Evolutionary conservation across 2,113 vertebrate genomes (phyloP).

Genomic region (Geococcyx californianus): DNA sequence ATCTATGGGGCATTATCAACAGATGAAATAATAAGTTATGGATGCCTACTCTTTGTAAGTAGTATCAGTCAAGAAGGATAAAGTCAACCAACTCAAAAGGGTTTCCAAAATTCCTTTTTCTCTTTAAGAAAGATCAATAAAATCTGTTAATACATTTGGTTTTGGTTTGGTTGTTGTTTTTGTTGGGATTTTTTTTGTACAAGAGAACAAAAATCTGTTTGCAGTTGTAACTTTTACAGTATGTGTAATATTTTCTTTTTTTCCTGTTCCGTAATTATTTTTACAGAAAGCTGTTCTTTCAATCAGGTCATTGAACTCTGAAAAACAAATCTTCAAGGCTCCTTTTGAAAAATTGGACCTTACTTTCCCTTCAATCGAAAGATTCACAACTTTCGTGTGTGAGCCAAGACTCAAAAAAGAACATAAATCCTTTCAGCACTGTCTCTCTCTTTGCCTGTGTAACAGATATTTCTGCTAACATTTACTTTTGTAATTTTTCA

Average conservation of each 20-base stretch:
- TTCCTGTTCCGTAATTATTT: conserved; percentile 49
- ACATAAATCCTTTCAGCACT: conserved; percentile 40
- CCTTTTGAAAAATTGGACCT: conserved; percentile 53
- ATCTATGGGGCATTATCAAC: background rate
- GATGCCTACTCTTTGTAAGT: background rate
- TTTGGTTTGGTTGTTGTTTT: background rate
- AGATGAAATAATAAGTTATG: background rate
- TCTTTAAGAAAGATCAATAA: background rate
- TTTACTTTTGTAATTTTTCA: conserved; percentile 69
- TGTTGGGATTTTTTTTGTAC: background rate
- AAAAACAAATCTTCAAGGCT: conserved; percentile 54
- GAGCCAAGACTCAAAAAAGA: conserved; percentile 51
- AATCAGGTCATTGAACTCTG: conserved; percentile 55
- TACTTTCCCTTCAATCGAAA: conserved; percentile 26
- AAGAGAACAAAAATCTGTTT: conserved; percentile 29
- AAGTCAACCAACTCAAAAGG: background rate
- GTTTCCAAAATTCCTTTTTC: background rate
- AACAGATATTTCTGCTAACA: conserved; percentile 66
- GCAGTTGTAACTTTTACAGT: conserved; percentile 35
- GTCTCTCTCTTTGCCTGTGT: conserved; percentile 35
- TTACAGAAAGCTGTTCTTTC: conserved; percentile 64
- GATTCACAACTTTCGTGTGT: conserved; percentile 50
- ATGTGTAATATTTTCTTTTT: background rate
- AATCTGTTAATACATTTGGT: background rate
- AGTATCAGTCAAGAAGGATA: background rate